These are phyloP conservation scores for Amblyjoppa fuscipennis DNA, from an alignment of 2,888 invertebrate species.

Conservation along the genomic window DNA sequence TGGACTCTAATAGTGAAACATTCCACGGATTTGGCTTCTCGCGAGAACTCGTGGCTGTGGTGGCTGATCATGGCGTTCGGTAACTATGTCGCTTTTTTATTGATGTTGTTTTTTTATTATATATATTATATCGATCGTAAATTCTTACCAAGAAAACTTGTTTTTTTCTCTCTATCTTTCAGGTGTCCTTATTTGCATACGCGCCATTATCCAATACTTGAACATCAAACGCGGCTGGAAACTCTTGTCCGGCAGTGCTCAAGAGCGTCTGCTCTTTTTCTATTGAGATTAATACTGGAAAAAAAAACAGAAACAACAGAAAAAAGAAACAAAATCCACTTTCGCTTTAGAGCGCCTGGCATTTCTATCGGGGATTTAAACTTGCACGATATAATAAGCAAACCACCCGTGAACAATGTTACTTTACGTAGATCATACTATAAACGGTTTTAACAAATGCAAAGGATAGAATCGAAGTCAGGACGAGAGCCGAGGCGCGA, in stretches of 20 bases:
- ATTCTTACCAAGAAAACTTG: background rate
- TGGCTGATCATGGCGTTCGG: slow-evolving; percentile 97
- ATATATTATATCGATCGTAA: background rate
- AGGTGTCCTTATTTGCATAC: slow-evolving; percentile 94
- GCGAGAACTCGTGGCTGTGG: slow-evolving; percentile 96
- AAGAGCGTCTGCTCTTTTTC: slow-evolving; percentile 95
- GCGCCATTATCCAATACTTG: slow-evolving; percentile 94
- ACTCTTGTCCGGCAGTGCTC: slow-evolving; percentile 93
- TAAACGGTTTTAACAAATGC: slow-evolving; percentile 43
- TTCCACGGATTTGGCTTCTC: slow-evolving; percentile 94
- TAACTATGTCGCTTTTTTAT: slow-evolving; percentile 83
- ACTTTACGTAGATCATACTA: slow-evolving; percentile 63
- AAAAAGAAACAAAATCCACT: slow-evolving; percentile 53
- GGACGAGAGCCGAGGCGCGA: background rate
- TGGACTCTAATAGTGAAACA: slow-evolving; percentile 98
- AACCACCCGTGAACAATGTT: slow-evolving; percentile 58
- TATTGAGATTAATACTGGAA: slow-evolving; percentile 86
- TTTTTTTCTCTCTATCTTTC: slow-evolving; percentile 78
- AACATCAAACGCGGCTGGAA: slow-evolving; percentile 96
- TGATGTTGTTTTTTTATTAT: background rate
- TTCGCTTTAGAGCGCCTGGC: slow-evolving; percentile 79
- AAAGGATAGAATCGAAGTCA: slow-evolving; percentile 16
- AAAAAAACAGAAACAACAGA: slow-evolving; percentile 45
- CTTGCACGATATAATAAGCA: slow-evolving; percentile 70
- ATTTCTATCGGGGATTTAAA: slow-evolving; percentile 81